phyloP scores from a whole-genome alignment of 2,797 vertebrate genomes.

The Eleutherodactylus coqui region DNA sequence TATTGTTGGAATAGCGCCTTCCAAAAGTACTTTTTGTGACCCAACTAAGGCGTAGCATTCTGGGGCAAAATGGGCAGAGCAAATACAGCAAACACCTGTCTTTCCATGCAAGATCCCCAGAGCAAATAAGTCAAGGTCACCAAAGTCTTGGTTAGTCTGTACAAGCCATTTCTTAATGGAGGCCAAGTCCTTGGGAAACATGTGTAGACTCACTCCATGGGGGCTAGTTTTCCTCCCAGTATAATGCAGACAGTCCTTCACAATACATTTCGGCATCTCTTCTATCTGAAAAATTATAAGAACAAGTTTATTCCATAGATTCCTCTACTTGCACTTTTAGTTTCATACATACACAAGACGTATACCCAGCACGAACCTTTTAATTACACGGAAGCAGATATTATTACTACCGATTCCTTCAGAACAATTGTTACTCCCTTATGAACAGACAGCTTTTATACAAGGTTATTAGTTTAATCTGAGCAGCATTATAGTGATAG shows the following conservation, averaged over 20 bases:
- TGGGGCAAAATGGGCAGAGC: conserved; percentile 34
- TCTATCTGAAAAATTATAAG: background rate
- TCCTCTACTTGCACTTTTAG: background rate
- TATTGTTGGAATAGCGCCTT: conserved; percentile 1
- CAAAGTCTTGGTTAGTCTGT: conserved; percentile 37
- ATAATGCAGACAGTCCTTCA: conserved; percentile 18
- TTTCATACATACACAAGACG: background rate
- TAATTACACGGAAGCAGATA: background rate
- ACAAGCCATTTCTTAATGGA: conserved; percentile 34
- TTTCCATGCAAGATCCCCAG: background rate
- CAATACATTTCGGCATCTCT: conserved; percentile 40
- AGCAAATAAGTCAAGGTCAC: conserved; percentile 15
- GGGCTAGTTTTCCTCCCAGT: conserved; percentile 18
- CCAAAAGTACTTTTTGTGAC: conserved; percentile 12
- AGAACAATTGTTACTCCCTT: no score
- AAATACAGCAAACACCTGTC: background rate
- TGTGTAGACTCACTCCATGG: conserved; percentile 16
- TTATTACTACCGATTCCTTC: no score
- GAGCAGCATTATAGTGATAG: no score
- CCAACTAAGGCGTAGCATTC: conserved; percentile 13
- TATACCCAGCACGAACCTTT: background rate
- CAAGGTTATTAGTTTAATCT: no score
- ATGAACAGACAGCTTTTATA: no score
- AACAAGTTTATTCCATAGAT: background rate
- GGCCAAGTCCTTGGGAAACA: conserved; percentile 34